Base-by-base conservation (phyloP, 1,140 invertebrate genomes). In the Melitaea cinxia region DNA sequence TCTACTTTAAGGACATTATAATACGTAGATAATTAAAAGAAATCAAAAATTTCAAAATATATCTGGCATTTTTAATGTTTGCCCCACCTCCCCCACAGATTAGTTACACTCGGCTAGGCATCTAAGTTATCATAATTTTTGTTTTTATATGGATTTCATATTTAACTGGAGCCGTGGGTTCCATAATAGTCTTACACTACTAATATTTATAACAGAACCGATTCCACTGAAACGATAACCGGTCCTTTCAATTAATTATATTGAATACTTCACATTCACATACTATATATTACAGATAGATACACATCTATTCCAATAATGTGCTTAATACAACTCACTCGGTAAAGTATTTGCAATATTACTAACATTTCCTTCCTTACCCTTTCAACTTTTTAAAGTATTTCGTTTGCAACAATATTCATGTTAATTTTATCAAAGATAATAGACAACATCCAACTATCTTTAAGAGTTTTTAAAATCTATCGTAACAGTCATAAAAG, bases 11-110 rank as follows among this genome's bases (percentile, higher is more conserved):
- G 89, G 84, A 90, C 89, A 92, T 91, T 91, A 91, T 92, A 85
- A 89, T 91, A 86, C 89, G 90, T 92, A 92, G 91, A 91, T 91
- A 92, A 92, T 90, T 89, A 91, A 91, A 89, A 91, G 90, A 91
- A 91, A 88, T 91, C 88, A 89, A 89, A 92, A 91, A 86, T 83
- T 86, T 89, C 83, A 92, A 89, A 87, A 88, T 85, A 88, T 55
- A 47, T 83, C 78, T 88, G 82, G 88, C 84, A 88, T 89, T 91
- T 92, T 92, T 88, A 91, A 90, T 91, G 82, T 77, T 79, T 68
- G 69, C 80, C 76, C 75, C 68, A 45, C 49, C 37, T 65, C 67
- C 74, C 24, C 73, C 59, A 57, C 81, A 83, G 77, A 69, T 63
- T 79, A 75, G 63, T 39, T 54, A 37, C 66, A 52, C 39, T 21